Evolutionary conservation across 2,797 vertebrate genomes (phyloP).

Genomic region (Lerista edwardsae): DNA sequence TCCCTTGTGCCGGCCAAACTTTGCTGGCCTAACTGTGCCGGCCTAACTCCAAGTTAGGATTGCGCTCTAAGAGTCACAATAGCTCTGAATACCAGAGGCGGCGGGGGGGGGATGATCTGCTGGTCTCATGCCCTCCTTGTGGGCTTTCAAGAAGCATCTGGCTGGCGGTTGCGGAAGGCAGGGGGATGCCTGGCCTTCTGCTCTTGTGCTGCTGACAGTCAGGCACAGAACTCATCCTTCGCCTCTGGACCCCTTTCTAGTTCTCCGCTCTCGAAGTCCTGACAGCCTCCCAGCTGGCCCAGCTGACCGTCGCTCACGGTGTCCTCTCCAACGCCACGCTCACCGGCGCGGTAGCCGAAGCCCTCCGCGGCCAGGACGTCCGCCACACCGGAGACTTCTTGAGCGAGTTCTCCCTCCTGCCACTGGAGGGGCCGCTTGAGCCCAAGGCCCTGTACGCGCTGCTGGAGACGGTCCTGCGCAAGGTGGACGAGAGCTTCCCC

Average conservation of each 20-base stretch:
- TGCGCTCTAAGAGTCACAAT: too few species aligned
- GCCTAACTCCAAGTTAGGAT: too few species aligned
- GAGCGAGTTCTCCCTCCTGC: background rate
- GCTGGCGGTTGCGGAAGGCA: too few species aligned
- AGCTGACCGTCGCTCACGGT: slow-evolving; percentile 1
- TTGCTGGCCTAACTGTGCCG: too few species aligned
- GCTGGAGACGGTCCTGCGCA: slow-evolving; percentile 35
- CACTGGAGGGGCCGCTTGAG: background rate
- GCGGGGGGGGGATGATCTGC: background rate
- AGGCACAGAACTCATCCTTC: background rate
- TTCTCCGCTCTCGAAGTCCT: slow-evolving; percentile 41
- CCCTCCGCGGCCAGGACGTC: slow-evolving; percentile 12
- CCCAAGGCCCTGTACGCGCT: background rate
- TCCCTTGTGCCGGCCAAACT: too few species aligned
- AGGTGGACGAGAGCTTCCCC: slow-evolving; percentile 21
- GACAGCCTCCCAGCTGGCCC: slow-evolving; percentile 46
- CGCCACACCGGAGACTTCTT: slow-evolving; percentile 34
- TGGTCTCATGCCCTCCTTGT: too few species aligned
- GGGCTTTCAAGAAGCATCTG: too few species aligned
- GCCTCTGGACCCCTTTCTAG: slow-evolving; percentile 5
- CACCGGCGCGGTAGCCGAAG: background rate
- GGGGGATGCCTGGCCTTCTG: too few species aligned
- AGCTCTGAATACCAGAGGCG: background rate
- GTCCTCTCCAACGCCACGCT: slow-evolving; percentile 35
- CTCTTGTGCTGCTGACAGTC: too few species aligned